Evolutionary conservation across 2,113 vertebrate species (phyloP), one percentile per base, ranked within the genome.

Genomic region (Lophotis ruficrista): DNA sequence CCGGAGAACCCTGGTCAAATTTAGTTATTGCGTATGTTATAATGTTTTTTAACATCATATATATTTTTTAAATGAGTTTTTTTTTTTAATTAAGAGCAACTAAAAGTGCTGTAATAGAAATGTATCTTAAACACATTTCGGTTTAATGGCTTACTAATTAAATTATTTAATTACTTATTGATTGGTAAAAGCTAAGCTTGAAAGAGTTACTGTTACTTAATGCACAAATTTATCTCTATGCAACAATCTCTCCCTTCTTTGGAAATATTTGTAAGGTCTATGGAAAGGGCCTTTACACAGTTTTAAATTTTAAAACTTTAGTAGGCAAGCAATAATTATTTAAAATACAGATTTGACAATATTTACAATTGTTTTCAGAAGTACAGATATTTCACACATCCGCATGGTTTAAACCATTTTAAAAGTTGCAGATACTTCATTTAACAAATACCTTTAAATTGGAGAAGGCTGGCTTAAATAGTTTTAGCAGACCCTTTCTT

Each of bases 101-200:
- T 70, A 4, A 41, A 89, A 82, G 68, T 93, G 76, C 88, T 89
- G 48, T 84, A 92, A 83, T 78, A 93, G 76, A 71, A 92, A 92
- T 43, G n/a, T 65, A 93, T 84, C 78, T 78, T 75, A 94, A 95
- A 78, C 4, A 51, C 48, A 47, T 95, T 95, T 79, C 28, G 24
- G 77, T 95, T 94, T 92, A 94, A 97, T 89, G 94, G 93, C 45
- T 89, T 79, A 15, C 70, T 95, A 96, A 96, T 95, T 79, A 79
- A 93, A 84, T 96, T 92, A 95, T 80, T 96, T 95, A 91, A 96
- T 95, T 95, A 85, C 83, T 88, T 96, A 93, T 96, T 92, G 96
- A 96, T 95, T 91, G 75, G 58, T 88, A 90, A 89, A 89, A 96
- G 89, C 82, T 86, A 91, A 79, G 79, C 77, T 94, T 93, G 77